Evolutionary conservation across 53 echinoderm and acorn worm species (phyloP).

Genomic region (Apostichopus leukothele): DNA sequence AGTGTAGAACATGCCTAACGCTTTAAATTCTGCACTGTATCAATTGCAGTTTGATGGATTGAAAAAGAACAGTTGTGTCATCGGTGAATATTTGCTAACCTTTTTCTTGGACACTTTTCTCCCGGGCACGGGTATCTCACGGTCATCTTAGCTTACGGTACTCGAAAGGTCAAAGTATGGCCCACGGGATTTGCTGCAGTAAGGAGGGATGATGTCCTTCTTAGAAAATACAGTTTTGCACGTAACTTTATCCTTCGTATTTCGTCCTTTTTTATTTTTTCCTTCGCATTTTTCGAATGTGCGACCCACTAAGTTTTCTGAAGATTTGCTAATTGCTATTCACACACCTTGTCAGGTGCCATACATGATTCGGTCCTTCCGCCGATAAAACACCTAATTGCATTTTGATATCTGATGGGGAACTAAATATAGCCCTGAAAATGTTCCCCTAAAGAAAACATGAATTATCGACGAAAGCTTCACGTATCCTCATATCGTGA

Average conservation of each 20-base stretch:
- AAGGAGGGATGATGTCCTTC: neutral
- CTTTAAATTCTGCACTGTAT: too few species aligned
- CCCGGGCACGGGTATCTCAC: neutral
- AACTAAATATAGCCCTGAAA: constrained; percentile 16
- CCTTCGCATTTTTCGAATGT: neutral
- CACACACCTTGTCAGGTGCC: constrained; percentile 36
- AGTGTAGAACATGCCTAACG: too few species aligned
- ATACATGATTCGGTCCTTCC: constrained; percentile 18
- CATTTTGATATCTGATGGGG: constrained; percentile 27
- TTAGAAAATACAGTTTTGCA: neutral
- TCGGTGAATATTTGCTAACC: neutral
- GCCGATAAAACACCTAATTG: constrained; percentile 36
- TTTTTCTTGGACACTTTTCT: neutral
- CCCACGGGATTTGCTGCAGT: neutral
- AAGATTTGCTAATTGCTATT: neutral
- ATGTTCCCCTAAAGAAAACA: constrained; percentile 30
- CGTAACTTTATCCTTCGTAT: neutral
- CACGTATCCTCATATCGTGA: constrained; percentile 13
- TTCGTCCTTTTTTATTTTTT: neutral
- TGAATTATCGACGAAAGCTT: constrained; percentile 2
- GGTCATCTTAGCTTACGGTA: too few species aligned
- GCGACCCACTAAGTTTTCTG: neutral
- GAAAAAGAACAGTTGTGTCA: neutral
- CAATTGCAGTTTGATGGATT: too few species aligned
- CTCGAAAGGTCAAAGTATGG: neutral